Conservation (phyloP, 1,140 invertebrate genomes). For the Stratiolaelaps scimitus region DNA sequence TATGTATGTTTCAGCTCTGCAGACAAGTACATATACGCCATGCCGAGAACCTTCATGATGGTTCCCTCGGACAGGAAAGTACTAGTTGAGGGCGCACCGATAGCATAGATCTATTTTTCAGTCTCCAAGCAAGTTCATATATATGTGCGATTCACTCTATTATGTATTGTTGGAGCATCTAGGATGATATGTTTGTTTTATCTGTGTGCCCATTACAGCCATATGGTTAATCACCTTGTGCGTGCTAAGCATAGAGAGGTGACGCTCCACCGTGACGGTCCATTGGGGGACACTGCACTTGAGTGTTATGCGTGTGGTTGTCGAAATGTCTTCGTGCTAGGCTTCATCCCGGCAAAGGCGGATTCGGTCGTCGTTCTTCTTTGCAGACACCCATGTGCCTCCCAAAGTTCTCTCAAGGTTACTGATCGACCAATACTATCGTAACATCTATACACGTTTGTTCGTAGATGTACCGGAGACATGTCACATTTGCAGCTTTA, state of each 20-base stretch:
- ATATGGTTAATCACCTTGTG: slow-evolving; percentile 97
- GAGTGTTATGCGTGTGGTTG: slow-evolving; percentile 99
- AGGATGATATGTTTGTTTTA: slow-evolving; percentile 9
- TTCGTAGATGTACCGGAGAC: too few species aligned
- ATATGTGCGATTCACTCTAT: too few species aligned
- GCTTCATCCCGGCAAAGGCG: slow-evolving; percentile 97
- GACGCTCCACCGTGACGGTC: slow-evolving; percentile 90
- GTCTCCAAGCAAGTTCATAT: too few species aligned
- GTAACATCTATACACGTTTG: too few species aligned
- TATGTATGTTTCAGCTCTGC: too few species aligned
- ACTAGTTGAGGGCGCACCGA: too few species aligned
- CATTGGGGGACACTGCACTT: slow-evolving; percentile 87
- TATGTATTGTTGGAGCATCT: not conserved
- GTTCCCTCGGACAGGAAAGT: too few species aligned
- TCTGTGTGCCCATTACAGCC: slow-evolving; percentile 48
- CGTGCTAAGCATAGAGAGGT: slow-evolving; percentile 98
- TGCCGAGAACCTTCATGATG: too few species aligned
- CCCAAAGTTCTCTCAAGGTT: slow-evolving; percentile 87
- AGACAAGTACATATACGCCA: too few species aligned
- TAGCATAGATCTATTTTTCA: too few species aligned
- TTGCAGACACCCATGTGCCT: slow-evolving; percentile 93
- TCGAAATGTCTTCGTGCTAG: slow-evolving; percentile 91
- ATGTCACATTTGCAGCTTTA: slow-evolving; percentile 13
- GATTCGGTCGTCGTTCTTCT: slow-evolving; percentile 97
- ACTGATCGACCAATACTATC: slow-evolving; percentile 63